Evolutionary conservation across 2,797 vertebrate species (phyloP).

Genomic region (Oreochromis mossambicus): DNA sequence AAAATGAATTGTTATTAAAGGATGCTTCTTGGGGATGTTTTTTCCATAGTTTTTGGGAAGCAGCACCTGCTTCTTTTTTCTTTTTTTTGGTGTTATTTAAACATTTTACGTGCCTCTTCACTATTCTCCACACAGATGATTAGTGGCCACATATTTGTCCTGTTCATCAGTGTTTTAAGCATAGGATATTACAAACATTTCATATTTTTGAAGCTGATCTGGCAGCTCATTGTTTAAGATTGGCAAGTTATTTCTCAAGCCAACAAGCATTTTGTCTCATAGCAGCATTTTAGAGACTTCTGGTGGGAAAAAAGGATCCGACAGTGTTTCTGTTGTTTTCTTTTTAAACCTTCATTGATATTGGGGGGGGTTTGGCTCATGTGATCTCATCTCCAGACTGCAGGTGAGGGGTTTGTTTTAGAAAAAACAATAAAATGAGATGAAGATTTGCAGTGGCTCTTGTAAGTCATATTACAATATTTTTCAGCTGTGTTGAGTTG

Average conservation of each 20-base stretch:
- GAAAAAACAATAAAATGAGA: not conserved
- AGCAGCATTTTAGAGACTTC: not conserved
- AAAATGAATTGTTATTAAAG: not conserved
- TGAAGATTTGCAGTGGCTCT: not conserved
- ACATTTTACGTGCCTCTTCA: slow-evolving; percentile 13
- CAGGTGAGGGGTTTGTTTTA: not conserved
- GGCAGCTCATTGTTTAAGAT: not conserved
- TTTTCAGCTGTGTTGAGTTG: not conserved
- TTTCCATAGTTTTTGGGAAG: not conserved
- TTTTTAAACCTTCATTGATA: not conserved
- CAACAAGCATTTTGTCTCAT: not conserved
- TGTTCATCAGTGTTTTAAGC: slow-evolving; percentile 13
- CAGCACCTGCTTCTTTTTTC: not conserved
- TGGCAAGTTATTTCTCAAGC: not conserved
- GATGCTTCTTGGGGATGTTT: not conserved
- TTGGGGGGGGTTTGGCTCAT: not conserved
- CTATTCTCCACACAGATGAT: not conserved
- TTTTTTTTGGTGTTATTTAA: not conserved
- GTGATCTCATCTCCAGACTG: not conserved
- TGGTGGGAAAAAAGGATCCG: not conserved
- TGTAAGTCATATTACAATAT: not conserved
- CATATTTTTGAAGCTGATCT: slow-evolving; percentile 7
- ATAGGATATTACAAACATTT: slow-evolving; percentile 18
- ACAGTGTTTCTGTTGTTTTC: not conserved
- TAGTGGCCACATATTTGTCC: not conserved